phyloP scores from a whole-genome alignment of 2,113 vertebrate genomes.

The Phalacrocorax pelagicus region DNA sequence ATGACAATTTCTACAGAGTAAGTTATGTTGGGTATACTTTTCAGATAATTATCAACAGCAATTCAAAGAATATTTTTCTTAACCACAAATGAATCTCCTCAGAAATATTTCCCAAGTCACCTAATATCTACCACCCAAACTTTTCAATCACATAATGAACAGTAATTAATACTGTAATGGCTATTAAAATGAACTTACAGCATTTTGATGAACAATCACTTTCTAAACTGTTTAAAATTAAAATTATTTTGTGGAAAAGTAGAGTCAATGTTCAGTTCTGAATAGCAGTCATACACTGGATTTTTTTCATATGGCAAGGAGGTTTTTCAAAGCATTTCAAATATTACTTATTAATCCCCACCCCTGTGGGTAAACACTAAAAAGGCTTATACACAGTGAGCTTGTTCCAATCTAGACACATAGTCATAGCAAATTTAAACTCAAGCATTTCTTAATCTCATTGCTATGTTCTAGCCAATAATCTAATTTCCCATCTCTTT shows the following conservation, averaged over 20 bases:
- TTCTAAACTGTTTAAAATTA: not conserved
- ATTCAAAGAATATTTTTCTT: not conserved
- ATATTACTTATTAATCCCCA: not conserved
- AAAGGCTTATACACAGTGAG: not conserved
- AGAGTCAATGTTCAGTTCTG: not conserved
- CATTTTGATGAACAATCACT: not conserved
- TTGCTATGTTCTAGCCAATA: not conserved
- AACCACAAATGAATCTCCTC: not conserved
- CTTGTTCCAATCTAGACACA: not conserved
- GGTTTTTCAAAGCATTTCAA: not conserved
- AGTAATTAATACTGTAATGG: not conserved
- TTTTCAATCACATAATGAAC: not conserved
- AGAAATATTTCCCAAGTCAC: not conserved
- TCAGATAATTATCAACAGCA: not conserved
- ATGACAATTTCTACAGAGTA: not conserved
- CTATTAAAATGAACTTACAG: not conserved
- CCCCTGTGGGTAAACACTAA: not conserved
- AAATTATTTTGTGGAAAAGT: not conserved
- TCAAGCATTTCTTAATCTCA: not conserved
- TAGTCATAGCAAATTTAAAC: not conserved
- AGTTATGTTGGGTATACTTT: not conserved
- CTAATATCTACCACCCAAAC: not conserved
- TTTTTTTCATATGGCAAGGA: not conserved
- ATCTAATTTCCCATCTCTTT: not conserved
- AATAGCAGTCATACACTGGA: not conserved